Conservation (phyloP, 2,888 invertebrate species). For the Acanthosepion pharaonis region DNA sequence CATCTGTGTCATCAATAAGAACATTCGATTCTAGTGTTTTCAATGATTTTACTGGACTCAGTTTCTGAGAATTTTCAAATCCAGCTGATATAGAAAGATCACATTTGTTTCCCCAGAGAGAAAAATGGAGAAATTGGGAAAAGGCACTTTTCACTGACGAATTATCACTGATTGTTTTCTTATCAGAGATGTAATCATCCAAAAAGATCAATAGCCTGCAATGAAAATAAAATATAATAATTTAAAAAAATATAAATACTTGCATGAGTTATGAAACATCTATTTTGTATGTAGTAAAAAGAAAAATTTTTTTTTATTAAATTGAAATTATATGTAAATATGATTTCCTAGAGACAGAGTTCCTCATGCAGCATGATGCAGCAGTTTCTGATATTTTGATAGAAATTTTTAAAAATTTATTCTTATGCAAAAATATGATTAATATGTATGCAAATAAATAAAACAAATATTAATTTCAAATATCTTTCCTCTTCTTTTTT, state of each 20-base stretch:
- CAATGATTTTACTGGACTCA: slow-evolving; percentile 78
- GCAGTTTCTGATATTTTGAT: no score
- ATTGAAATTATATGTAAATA: no score
- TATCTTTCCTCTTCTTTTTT: no score
- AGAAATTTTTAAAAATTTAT: no score
- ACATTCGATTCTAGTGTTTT: slow-evolving; percentile 79
- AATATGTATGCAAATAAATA: no score
- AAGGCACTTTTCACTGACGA: neutral
- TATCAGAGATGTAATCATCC: neutral
- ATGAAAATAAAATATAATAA: neutral
- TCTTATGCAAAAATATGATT: no score
- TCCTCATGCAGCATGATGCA: no score
- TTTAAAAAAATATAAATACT: neutral
- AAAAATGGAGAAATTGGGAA: slow-evolving; percentile 72
- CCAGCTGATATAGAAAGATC: slow-evolving; percentile 91
- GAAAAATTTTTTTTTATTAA: no score
- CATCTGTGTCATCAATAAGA: slow-evolving; percentile 79
- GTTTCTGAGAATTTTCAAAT: slow-evolving; percentile 78
- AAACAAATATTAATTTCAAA: no score
- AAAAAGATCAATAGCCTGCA: slow-evolving; percentile 34
- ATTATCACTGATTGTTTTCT: neutral
- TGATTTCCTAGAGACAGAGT: no score
- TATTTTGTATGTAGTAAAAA: no score
- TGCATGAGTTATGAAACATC: no score
- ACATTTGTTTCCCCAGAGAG: slow-evolving; percentile 95